These are phyloP conservation scores for Chloroceryle aenea DNA, from an alignment of 2,113 vertebrate genomes.

Conservation along the genomic window DNA sequence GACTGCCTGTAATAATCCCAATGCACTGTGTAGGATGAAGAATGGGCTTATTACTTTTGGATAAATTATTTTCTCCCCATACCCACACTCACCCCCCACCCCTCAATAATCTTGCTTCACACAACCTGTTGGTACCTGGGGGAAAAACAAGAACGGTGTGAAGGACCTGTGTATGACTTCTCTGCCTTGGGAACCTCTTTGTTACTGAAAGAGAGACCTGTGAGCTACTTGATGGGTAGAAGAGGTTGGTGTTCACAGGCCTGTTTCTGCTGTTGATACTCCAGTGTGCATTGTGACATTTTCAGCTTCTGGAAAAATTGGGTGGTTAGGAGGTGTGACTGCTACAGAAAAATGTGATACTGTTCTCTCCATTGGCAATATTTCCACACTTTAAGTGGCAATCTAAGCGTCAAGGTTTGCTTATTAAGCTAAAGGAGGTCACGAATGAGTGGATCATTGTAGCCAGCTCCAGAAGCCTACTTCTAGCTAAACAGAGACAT, in stretches of 20 bases:
- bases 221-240: neutral
- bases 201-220: neutral
- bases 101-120: neutral
- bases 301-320: neutral
- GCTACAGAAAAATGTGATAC: neutral
- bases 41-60: neutral
- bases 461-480: neutral
- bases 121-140: neutral
- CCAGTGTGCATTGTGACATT: neutral
- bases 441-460: neutral
- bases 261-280: neutral
- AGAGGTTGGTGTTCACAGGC: neutral
- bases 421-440: neutral
- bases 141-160: neutral
- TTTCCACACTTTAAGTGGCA: neutral
- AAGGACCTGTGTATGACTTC: neutral
- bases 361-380: neutral
- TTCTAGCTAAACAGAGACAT: neutral
- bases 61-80: neutral
- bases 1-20: neutral
- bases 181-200: neutral
- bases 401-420: neutral
- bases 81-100: too few relatives aligned
- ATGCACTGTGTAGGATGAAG: neutral
- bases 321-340: neutral